Conservation (phyloP, 35 echinoderm and acorn worm genomes). For the Ophioderma brevispina region DNA sequence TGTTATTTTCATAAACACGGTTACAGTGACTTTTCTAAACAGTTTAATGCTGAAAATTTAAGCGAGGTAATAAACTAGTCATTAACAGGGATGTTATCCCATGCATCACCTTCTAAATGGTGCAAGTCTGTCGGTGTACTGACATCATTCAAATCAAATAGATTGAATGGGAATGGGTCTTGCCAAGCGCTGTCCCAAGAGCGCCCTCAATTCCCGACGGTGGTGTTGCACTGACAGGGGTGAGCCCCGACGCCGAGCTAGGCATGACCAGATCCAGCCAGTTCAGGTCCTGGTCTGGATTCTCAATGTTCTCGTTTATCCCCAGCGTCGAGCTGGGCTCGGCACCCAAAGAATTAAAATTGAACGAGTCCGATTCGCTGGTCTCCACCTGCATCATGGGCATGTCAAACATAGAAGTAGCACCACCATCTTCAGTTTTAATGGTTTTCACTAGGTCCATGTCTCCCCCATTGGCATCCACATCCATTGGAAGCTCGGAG, state of each 20-base stretch:
- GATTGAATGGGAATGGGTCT: conserved; percentile 84
- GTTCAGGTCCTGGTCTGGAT: conserved; percentile 65
- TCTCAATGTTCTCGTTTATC: conserved; percentile 22
- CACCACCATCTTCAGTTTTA: background rate
- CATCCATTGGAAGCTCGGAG: conserved; percentile 76
- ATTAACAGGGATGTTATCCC: conserved; percentile 94
- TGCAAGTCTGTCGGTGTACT: conserved; percentile 74
- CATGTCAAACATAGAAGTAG: conserved; percentile 52
- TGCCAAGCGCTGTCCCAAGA: conserved; percentile 47
- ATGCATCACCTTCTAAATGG: conserved; percentile 86
- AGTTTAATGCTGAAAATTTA: too few species aligned
- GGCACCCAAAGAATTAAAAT: conserved; percentile 33
- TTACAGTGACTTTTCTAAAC: too few species aligned
- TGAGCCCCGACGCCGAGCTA: conserved; percentile 22
- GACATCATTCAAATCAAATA: conserved; percentile 85
- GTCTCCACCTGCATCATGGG: conserved; percentile 68
- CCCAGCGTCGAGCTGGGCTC: conserved; percentile 42
- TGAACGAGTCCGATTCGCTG: conserved; percentile 28
- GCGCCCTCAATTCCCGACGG: conserved; percentile 35
- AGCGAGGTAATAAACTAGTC: conserved; percentile 7
- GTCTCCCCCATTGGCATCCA: conserved; percentile 44
- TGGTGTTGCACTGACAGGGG: conserved; percentile 58
- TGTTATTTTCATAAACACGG: too few species aligned
- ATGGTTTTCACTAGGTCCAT: conserved; percentile 14
- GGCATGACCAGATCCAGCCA: conserved; percentile 93